Percentiles rank a stretch among this genome's conserved stretches.
Evolutionary conservation across 2,113 vertebrate species (phyloP).

Genomic region (Pantherophis guttatus): DNA sequence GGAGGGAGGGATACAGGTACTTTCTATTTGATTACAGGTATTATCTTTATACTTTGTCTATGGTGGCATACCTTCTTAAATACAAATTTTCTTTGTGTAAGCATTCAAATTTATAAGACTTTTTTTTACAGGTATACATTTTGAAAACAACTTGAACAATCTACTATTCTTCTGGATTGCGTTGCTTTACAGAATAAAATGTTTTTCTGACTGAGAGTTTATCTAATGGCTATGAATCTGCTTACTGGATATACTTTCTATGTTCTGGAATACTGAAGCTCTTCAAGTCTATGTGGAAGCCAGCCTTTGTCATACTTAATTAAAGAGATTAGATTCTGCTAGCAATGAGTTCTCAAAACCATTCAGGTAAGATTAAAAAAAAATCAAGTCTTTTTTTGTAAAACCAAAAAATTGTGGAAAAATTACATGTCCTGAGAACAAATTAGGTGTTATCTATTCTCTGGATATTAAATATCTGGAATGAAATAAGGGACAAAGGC

Average conservation of each 20-base stretch:
- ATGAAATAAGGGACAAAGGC: background rate
- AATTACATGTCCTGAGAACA: background rate
- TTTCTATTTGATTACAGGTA: background rate
- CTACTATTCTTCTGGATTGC: constrained; percentile 58
- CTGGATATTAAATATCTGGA: background rate
- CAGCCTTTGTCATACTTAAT: constrained; percentile 39
- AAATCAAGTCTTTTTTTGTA: background rate
- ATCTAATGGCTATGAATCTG: constrained; percentile 49
- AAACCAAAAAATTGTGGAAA: background rate
- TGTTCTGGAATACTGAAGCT: constrained; percentile 57
- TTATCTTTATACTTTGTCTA: background rate
- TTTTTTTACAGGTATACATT: constrained; percentile 57
- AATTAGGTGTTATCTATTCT: background rate
- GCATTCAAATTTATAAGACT: constrained; percentile 20
- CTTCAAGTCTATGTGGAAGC: constrained; percentile 33
- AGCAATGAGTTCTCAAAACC: constrained; percentile 79
- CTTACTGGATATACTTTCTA: constrained; percentile 26
- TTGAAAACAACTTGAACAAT: constrained; percentile 52
- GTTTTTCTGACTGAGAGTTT: constrained; percentile 50
- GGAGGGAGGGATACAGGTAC: background rate
- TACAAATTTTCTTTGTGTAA: background rate
- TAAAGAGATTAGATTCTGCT: constrained; percentile 46
- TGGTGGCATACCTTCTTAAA: background rate
- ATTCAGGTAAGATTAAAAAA: constrained; percentile 69
- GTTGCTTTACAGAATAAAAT: constrained; percentile 42